Percentiles rank a stretch among this genome's conserved stretches.
These are phyloP conservation scores for Bubo scandiacus DNA, from an alignment of 2,113 vertebrate genomes.

Conservation along the genomic window DNA sequence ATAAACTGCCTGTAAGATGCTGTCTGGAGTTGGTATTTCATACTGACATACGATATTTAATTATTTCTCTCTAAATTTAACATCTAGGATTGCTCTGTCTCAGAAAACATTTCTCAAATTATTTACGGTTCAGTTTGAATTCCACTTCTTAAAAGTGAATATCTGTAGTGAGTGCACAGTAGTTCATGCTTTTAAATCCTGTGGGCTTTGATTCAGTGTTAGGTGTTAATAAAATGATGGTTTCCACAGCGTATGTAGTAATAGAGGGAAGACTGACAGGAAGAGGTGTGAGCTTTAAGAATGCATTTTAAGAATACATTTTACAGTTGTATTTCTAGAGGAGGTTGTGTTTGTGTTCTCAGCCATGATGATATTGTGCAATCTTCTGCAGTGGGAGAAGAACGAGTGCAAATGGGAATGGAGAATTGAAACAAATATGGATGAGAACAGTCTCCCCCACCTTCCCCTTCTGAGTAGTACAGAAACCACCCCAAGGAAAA, in stretches of 20 bases:
- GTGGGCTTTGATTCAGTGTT: neutral
- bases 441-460: neutral
- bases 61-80: neutral
- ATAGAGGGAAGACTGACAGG: neutral
- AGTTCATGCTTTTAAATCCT: neutral
- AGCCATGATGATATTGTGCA: neutral
- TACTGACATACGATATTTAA: neutral
- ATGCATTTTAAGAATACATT: fast-evolving
- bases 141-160: neutral
- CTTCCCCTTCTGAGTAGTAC: neutral
- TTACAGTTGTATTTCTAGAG: neutral
- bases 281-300: neutral
- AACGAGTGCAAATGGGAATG: neutral
- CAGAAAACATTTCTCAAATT: neutral
- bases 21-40: neutral
- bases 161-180: neutral
- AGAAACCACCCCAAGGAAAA: neutral
- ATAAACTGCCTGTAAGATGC: neutral
- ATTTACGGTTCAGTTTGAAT: neutral
- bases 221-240: neutral
- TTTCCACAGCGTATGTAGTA: neutral
- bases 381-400: neutral
- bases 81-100: neutral
- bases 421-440: neutral
- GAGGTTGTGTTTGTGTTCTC: neutral